Evolutionary conservation across 2,113 vertebrate genomes (phyloP).

Genomic region (cat (Felis catus)): F.catus_Fca126_mat1.0 CM031419.1:110242501-110243000

Average conservation of each 20-base stretch:
- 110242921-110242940: not conserved
- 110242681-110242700: not conserved
- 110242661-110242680: too few species aligned
- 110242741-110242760: too few species aligned
- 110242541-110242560: not conserved
- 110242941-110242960: fast-evolving
- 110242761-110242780: not conserved
- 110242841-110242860: not conserved
- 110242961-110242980: not conserved
- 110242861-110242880: not conserved
- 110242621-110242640: not conserved
- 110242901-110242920: fast-evolving
- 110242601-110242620: too few species aligned
- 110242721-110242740: not conserved
- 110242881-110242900: fast-evolving
- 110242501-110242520: not conserved
- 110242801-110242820: not conserved
- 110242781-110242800: not conserved
- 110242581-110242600: too few species aligned
- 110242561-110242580: not conserved
- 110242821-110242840: not conserved
- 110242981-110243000: not conserved
- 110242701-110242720: fast-evolving
- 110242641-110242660: not conserved
- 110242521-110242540: not conserved